Evolutionary conservation across 2,888 invertebrate genomes (phyloP), one percentile per base, ranked within the genome.

Genomic region (Cylindroiulus punctatus): DNA sequence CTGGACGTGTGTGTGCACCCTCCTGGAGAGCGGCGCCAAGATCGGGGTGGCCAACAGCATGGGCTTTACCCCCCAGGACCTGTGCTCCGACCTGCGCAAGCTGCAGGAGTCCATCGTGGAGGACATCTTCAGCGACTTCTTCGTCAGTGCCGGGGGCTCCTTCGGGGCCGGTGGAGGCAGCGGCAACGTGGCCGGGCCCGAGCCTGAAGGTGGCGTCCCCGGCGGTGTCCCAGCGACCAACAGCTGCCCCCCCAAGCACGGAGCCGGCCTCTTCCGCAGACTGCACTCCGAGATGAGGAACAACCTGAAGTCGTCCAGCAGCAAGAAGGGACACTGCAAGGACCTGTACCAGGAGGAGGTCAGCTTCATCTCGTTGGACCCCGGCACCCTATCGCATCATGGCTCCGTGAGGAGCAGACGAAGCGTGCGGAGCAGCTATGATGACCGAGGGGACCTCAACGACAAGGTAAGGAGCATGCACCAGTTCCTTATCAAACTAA

Each of bases 21-120:
- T 93, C 88, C 89, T 93, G 88, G 92, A 92, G 89, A 90, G 91
- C 87, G 93, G 93, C 42, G 92, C 92, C 26, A 90, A 90, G 88
- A 91, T 92, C 84, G 90, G 90, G 87, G 88, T 91, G 84, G 88
- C 89, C 84, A 93, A 93, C 90, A 90, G 91, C 86, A 90, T 91
- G 22, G 92, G 92, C 17, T 91, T 92, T 52, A 90, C 92, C 47
- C 92, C 93, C 12, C 90, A 91, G 82, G 92, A 93, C 88, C 90
- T 93, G 87, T 91, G 92, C 65, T 92, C 92, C 7, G 91, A 92
- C 85, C 90, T 93, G 81, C 89, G 90, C 40, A 90, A 91, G 36
- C 90, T 93, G 86, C 93, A 93, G 90, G 91, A 91, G 88, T 91
- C 92, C 85, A 90, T 93, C 88, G 90, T 93, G 82, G 90, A 90